Evolutionary conservation across 2,888 invertebrate genomes (phyloP), one percentile per base, ranked within the genome.

Genomic region (Brachyopa scutellaris): DNA sequence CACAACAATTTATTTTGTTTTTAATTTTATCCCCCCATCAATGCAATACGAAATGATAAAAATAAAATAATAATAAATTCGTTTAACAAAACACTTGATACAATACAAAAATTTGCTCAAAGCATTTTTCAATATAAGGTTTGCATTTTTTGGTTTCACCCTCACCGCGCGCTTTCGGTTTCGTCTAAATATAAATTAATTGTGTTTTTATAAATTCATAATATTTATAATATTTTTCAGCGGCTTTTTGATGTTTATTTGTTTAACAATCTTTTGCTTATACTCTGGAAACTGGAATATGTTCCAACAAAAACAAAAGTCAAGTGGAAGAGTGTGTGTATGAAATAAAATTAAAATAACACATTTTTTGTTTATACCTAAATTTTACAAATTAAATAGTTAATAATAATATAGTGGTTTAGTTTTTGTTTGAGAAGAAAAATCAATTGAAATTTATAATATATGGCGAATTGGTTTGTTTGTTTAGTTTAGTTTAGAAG

Each of bases 101-200:
- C 82, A 82, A 72, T 82, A 77, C 82, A 82, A 82, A 82, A 82
- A 82, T 72, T 82, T 82, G 82, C 77, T 77, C 53, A 19, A 82
- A 77, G 80, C 70, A 77, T 38, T 38, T 19, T 38, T 62, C 31
- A 9, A 47, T 31, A 17, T 13, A 47, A 55, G n/a, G 15, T 66
- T 66, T 57, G 38, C 23, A 36, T 42, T 62, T 70, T 40, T 40
- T 17, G 45, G 45, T 42, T 53, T 55, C 7, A 23, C 26, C 45
- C 21, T n/a, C 42, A 53, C n/a, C 42, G 59, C 31, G n/a, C 7
- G 61, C 38, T 73, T 53, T 33, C 19, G 2, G 8, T 66, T 38
- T n/a, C n/a, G n/a, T 17, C 1, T 64, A 15, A 36, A n/a, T 23
- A 66, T 66, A 69, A 67, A 47, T 51, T 2, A 57, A 19, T 59